Evolutionary conservation across 2,888 invertebrate genomes (phyloP), one percentile per base, ranked within the genome.

Genomic region (Mythimna albipuncta): DNA sequence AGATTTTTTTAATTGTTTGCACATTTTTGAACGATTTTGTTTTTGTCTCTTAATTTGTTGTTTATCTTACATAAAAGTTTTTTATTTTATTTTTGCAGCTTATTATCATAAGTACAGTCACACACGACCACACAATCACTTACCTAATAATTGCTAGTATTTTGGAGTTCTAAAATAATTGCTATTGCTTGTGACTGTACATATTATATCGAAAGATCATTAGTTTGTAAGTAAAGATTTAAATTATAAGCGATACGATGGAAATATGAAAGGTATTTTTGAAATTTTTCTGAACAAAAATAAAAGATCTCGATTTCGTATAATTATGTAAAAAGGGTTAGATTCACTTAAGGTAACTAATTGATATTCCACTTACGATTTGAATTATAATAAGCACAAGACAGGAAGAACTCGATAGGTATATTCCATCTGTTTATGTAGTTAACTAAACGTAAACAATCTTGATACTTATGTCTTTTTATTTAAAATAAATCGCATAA

Each of bases 161-260:
- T 69, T 44, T 26, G 13, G 50, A 67, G 9, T 21, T 38, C 13
- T 13, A 35, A 11, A 7, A 47, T 65, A 19, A 19, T 19, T 21
- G 38, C 6, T 59, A 4, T 58, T 76, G 57, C 57, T 77, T 68
- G 69, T 69, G 77, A 68, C 77, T 65, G 47, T 68, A 58, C 50
- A 41, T 47, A 38, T 38, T 38, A 44, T 32, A 9, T 65, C 7
- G 7, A 21, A 44, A 0, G 0, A n/a, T 41, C 13, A 57, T 57
- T 57, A 7, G 26, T 35, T 58, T 19, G 4, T 19, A 9, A 57
- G 4, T 19, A 9, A 57, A 7, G 57, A 7, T 32, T 38, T 47
- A 47, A 47, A 16, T 47, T 47, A 47, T 16, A 47, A 16, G 4
- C 16, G 2, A 47, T 47, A 16, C 16, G 6, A 47, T 47, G 47